Evolutionary conservation across 1,140 invertebrate genomes (phyloP).

Genomic region (Saccostrea echinata): DNA sequence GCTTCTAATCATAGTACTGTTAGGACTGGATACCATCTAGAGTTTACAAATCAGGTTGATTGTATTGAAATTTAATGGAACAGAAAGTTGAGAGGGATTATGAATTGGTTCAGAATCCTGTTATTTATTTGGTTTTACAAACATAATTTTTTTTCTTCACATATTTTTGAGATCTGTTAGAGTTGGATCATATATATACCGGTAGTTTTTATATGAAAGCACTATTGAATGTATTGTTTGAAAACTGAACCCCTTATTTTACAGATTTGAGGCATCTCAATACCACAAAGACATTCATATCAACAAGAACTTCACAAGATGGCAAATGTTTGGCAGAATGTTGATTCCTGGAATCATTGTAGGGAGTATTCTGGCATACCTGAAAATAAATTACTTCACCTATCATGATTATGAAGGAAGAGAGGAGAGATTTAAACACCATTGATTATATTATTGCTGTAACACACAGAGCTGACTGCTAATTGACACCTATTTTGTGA

Average conservation of each 20-base stretch:
- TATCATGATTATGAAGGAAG: slow-evolving; percentile 26
- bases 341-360: neutral
- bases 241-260: neutral
- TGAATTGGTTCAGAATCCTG: no score
- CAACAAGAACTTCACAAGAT: neutral
- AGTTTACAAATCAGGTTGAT: no score
- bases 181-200: no score
- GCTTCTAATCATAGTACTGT: no score
- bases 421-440: neutral
- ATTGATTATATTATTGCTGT: neutral
- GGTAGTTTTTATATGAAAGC: no score
- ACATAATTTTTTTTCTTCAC: no score
- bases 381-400: slow-evolving; percentile 1
- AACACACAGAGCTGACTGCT: neutral
- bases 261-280: neutral
- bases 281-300: neutral
- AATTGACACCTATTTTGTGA: neutral
- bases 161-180: no score
- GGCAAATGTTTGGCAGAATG: slow-evolving; percentile 3
- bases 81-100: no score
- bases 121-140: no score
- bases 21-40: no score
- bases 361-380: neutral
- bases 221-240: no score
- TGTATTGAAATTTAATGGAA: no score